Evolutionary conservation across 2,888 invertebrate species (phyloP).

Genomic region (Brenthis ino): DNA sequence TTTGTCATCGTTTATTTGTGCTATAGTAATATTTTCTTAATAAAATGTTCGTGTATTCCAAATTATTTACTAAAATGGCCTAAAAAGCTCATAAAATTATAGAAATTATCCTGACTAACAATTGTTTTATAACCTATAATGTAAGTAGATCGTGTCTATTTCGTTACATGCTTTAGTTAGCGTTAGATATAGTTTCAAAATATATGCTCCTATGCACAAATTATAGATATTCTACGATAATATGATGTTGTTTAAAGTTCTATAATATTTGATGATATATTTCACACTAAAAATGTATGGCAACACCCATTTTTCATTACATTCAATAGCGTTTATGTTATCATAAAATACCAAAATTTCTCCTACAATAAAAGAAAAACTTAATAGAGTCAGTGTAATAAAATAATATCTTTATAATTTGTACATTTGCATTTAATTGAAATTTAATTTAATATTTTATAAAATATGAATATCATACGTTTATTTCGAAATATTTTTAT

Average conservation of each 20-base stretch:
- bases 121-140: slow-evolving; percentile 25
- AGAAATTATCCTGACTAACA: slow-evolving; percentile 8
- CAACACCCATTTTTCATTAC: background rate
- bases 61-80: slow-evolving; percentile 27
- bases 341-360: background rate
- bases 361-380: no score
- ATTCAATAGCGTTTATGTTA: background rate
- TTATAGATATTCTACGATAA: slow-evolving; percentile 6
- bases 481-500: background rate
- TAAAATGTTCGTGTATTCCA: slow-evolving; percentile 13
- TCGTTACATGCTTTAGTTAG: slow-evolving; percentile 45
- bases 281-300: no score
- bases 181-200: slow-evolving; percentile 28
- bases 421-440: background rate
- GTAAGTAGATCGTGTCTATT: slow-evolving; percentile 41
- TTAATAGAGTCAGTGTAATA: background rate
- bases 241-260: background rate
- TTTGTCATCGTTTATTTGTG: slow-evolving; percentile 30
- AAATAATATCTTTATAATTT: slow-evolving; percentile 3
- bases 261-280: no score
- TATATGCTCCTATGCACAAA: background rate
- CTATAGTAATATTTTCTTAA: slow-evolving; percentile 24
- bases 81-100: slow-evolving; percentile 26
- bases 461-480: background rate
- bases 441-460: background rate